Evolutionary conservation across 2,113 vertebrate genomes (phyloP).

Genomic region (Triplophysa rosa): DNA sequence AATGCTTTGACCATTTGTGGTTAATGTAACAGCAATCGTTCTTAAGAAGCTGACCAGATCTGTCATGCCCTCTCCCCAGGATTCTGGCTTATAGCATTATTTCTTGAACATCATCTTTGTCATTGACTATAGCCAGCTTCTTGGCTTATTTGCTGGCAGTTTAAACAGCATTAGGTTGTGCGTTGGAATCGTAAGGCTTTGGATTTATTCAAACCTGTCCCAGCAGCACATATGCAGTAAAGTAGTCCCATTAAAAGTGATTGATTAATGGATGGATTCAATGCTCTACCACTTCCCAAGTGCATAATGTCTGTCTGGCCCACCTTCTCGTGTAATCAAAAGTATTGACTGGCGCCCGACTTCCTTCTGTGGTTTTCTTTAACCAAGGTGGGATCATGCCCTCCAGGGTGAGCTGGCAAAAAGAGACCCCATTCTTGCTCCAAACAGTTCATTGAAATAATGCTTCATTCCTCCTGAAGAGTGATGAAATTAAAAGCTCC

Average conservation of each 20-base stretch:
- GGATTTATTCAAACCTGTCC: slow-evolving; percentile 16
- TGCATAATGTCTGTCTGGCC: neutral
- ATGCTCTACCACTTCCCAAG: neutral
- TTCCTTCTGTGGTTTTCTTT: slow-evolving; percentile 6
- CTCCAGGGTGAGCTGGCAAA: slow-evolving; percentile 27
- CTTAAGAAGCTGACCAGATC: neutral
- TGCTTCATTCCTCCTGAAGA: no score
- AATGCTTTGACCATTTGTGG: slow-evolving; percentile 43
- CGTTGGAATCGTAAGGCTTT: slow-evolving; percentile 6
- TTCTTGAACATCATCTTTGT: slow-evolving; percentile 8
- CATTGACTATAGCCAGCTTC: neutral
- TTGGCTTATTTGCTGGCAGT: slow-evolving; percentile 8
- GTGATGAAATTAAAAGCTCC: no score
- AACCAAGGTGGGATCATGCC: slow-evolving; percentile 28
- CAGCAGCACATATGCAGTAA: slow-evolving; percentile 33
- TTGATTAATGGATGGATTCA: slow-evolving; percentile 19
- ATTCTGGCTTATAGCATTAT: slow-evolving; percentile 2
- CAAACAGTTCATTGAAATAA: no score
- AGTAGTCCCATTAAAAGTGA: slow-evolving; percentile 39
- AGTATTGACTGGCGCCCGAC: slow-evolving; percentile 31
- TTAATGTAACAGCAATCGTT: slow-evolving; percentile 1
- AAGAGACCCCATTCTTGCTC: neutral
- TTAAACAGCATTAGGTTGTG: neutral
- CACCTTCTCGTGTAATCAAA: slow-evolving; percentile 35
- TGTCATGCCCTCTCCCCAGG: slow-evolving; percentile 34